Evolutionary conservation across 2,797 vertebrate species (phyloP).

Genomic region (Limosa lapponica): DNA sequence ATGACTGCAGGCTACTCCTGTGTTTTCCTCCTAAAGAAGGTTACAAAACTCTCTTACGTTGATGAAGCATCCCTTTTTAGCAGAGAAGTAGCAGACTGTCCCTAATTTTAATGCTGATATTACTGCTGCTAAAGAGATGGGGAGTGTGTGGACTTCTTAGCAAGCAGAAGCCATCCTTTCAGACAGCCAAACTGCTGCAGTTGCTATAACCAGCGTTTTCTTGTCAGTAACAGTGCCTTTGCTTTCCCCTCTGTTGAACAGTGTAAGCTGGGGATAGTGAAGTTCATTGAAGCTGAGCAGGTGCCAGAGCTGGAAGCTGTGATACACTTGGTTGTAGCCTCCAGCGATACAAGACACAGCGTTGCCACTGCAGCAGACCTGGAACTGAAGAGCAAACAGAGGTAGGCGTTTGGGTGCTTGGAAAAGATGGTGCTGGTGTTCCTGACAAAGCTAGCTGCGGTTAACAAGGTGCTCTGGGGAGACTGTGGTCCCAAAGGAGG

Average conservation of each 20-base stretch:
- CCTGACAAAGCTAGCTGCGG: not conserved
- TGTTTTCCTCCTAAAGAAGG: not conserved
- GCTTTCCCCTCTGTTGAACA: constrained; percentile 61
- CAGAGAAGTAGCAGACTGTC: not conserved
- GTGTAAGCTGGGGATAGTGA: constrained; percentile 98
- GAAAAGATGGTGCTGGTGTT: not conserved
- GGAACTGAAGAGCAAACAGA: constrained; percentile 97
- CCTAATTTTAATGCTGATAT: not conserved
- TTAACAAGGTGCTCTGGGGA: not conserved
- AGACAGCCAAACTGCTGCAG: not conserved
- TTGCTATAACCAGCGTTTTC: not conserved
- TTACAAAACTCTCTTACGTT: not conserved
- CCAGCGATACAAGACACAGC: constrained; percentile 95
- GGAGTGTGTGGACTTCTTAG: not conserved
- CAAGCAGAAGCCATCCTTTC: not conserved
- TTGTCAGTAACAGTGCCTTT: not conserved
- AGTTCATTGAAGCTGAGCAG: constrained; percentile 96
- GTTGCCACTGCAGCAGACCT: constrained; percentile 97
- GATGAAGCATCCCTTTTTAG: not conserved
- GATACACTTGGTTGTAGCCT: constrained; percentile 94
- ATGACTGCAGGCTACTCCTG: not conserved
- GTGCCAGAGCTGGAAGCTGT: constrained; percentile 95
- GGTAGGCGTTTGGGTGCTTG: constrained; percentile 74
- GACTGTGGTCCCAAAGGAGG: not conserved
- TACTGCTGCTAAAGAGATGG: not conserved